These are phyloP conservation scores for Pseudorhiza aurosa DNA, from an alignment of 30 jellyfish, hydroid and myxozoan species.

Conservation along the genomic window DNA sequence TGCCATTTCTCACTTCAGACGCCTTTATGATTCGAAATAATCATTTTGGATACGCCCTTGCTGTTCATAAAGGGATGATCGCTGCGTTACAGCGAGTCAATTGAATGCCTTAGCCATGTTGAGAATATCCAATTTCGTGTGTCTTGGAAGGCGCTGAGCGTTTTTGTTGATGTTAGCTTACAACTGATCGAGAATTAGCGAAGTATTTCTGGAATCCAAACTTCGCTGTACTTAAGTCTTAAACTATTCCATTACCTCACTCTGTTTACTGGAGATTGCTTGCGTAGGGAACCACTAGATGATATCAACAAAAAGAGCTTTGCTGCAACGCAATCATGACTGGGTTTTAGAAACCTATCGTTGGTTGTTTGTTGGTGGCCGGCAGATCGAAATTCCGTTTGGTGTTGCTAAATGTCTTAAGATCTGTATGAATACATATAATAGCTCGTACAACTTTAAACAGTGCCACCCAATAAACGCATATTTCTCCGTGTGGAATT, in stretches of 20 bases:
- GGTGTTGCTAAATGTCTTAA: not conserved
- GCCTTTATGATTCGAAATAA: not conserved
- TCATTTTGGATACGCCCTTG: not conserved
- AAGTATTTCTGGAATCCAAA: constrained; percentile 9
- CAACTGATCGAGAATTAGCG: not conserved
- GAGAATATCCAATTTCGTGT: constrained; percentile 36
- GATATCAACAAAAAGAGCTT: not conserved
- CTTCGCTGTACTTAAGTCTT: not conserved
- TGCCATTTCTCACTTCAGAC: not conserved
- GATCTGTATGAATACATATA: not conserved
- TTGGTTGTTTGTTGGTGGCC: not conserved
- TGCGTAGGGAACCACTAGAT: not conserved
- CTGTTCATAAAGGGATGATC: constrained; percentile 2
- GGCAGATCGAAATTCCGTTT: not conserved
- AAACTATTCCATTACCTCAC: not conserved
- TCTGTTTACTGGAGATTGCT: not conserved
- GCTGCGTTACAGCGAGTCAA: not conserved
- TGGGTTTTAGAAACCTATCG: not conserved
- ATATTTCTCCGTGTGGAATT: not conserved
- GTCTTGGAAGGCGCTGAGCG: constrained; percentile 29
- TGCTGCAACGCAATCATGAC: not conserved
- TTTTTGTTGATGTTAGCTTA: not conserved
- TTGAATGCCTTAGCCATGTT: not conserved
- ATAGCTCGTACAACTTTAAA: not conserved
- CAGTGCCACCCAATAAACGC: constrained; percentile 9